Evolutionary conservation across 2,113 vertebrate species (phyloP).

Genomic region (Strix aluco): DNA sequence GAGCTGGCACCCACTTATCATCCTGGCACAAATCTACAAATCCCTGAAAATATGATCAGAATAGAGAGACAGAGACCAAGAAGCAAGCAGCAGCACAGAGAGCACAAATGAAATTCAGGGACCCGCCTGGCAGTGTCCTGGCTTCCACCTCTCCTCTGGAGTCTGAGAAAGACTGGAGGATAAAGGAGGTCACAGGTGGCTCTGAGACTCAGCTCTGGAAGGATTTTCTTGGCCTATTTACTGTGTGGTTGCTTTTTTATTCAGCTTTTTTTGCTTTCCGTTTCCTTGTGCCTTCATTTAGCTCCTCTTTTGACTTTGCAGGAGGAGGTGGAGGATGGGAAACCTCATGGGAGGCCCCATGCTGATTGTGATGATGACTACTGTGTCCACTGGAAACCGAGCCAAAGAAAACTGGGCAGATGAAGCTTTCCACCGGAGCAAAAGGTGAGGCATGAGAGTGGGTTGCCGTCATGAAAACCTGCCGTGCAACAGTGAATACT

Average conservation of each 20-base stretch:
- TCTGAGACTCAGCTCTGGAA: constrained; percentile 19
- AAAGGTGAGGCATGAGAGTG: constrained; percentile 95
- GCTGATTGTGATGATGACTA: constrained; percentile 57
- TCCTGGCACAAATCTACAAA: constrained; percentile 7
- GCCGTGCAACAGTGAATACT: not conserved
- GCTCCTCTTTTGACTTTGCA: constrained; percentile 91
- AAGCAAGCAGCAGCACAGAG: not conserved
- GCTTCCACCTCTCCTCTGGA: constrained; percentile 31
- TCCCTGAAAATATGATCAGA: constrained; percentile 27
- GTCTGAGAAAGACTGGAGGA: not conserved
- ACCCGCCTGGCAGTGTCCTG: not conserved
- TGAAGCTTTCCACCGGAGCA: constrained; percentile 83
- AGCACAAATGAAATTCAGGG: not conserved
- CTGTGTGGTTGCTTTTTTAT: constrained; percentile 44
- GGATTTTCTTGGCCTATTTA: constrained; percentile 7
- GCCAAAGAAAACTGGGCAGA: constrained; percentile 90
- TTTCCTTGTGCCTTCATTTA: constrained; percentile 91
- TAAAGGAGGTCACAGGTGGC: constrained; percentile 13
- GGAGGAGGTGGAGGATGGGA: constrained; percentile 68
- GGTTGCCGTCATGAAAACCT: constrained; percentile 93
- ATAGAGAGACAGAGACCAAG: not conserved
- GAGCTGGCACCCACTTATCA: not conserved
- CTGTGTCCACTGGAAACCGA: constrained; percentile 70
- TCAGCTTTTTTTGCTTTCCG: constrained; percentile 96
- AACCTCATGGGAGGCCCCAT: constrained; percentile 58